Evolutionary conservation across 1,140 invertebrate species (phyloP).

Genomic region (Callitettix versicolor): DNA sequence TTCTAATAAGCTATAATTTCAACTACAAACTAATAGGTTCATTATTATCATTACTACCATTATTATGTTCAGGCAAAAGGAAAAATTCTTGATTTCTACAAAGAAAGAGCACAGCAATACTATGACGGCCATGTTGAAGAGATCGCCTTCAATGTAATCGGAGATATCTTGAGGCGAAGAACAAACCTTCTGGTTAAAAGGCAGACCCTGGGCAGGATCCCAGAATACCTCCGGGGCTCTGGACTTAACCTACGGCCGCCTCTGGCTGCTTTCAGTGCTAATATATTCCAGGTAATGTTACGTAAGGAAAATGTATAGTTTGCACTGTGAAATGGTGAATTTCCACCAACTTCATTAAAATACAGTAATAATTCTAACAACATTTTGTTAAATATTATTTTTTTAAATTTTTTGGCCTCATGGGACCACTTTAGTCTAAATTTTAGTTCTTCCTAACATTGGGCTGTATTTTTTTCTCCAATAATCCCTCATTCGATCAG

Average conservation of each 20-base stretch:
- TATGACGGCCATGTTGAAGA: constrained; percentile 77
- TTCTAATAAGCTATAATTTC: no score
- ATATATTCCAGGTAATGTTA: constrained; percentile 65
- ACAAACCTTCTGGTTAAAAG: constrained; percentile 69
- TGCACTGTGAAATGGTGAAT: no score
- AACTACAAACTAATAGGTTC: no score
- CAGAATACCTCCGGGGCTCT: constrained; percentile 61
- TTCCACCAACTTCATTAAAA: no score
- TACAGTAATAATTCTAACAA: background rate
- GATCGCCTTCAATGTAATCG: constrained; percentile 66
- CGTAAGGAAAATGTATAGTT: no score
- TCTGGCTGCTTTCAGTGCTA: constrained; percentile 63
- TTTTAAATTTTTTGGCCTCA: no score
- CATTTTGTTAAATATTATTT: constrained; percentile 9
- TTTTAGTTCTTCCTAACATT: no score
- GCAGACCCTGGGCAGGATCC: constrained; percentile 61
- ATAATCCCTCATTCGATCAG: no score
- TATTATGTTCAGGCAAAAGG: constrained; percentile 49
- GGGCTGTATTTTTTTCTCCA: no score
- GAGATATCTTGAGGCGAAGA: constrained; percentile 59
- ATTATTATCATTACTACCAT: no score
- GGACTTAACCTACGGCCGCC: constrained; percentile 57
- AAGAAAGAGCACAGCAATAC: constrained; percentile 71
- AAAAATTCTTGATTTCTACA: constrained; percentile 70
- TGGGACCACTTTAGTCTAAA: no score